Conservation (phyloP, 2,113 vertebrate species). For the Pleuronectes platessa region DNA sequence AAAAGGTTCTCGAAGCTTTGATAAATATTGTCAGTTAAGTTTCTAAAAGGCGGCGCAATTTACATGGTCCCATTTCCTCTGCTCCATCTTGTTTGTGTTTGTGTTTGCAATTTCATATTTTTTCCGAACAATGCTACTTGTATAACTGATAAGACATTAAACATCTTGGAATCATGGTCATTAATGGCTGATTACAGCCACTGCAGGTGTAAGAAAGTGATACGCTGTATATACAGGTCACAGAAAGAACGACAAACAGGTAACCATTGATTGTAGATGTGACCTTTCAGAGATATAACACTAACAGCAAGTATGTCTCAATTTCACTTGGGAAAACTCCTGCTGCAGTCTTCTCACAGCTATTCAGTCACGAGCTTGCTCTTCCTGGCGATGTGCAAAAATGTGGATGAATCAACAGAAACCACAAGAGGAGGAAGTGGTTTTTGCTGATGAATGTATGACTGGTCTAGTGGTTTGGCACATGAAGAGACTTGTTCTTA, state of each 20-base stretch:
- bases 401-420: slow-evolving; percentile 27
- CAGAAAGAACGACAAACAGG: background rate
- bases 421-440: background rate
- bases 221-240: background rate
- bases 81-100: too few relatives aligned
- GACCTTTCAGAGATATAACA: background rate
- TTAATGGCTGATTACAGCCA: background rate
- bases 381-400: background rate
- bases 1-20: too few relatives aligned
- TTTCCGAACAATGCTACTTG: too few relatives aligned
- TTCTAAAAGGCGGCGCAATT: too few relatives aligned
- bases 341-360: background rate
- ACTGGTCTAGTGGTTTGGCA: background rate
- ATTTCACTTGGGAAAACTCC: background rate
- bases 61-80: too few relatives aligned
- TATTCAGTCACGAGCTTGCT: background rate
- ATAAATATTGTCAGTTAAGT: too few relatives aligned
- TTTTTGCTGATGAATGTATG: background rate
- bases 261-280: background rate
- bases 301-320: background rate
- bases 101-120: background rate
- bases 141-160: too few relatives aligned
- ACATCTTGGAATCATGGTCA: background rate
- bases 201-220: background rate
- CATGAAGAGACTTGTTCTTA: background rate